A percentile compares a stretch with the other conserved stretches of the same genome.
phyloP scores from a whole-genome alignment of 2,888 invertebrate species.

The Pemphredon lugubris region DNA sequence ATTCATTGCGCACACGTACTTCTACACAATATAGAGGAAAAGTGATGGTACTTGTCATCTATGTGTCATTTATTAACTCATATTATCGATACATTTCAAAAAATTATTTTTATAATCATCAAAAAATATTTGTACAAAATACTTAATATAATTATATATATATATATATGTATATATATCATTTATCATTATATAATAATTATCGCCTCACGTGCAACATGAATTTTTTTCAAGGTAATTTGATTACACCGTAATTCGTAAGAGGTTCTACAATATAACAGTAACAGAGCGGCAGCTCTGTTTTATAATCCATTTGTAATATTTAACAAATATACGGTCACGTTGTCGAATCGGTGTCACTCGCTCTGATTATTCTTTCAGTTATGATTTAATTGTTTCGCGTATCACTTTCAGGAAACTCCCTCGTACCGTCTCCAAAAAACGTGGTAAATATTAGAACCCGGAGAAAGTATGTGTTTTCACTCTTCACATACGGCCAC shows the following conservation, averaged over 20 bases:
- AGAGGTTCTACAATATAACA: slow-evolving; percentile 51
- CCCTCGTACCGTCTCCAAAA: no score
- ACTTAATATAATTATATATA: slow-evolving; percentile 72
- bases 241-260: slow-evolving; percentile 60
- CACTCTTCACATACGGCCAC: no score
- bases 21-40: not conserved
- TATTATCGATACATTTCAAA: slow-evolving; percentile 63
- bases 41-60: slow-evolving; percentile 16
- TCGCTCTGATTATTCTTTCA: slow-evolving; percentile 17
- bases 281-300: slow-evolving; percentile 41
- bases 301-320: slow-evolving; percentile 53
- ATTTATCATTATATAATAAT: slow-evolving; percentile 62
- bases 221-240: slow-evolving; percentile 64
- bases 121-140: slow-evolving; percentile 78
- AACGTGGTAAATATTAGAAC: no score
- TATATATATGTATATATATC: no score
- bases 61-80: slow-evolving; percentile 64
- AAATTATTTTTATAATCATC: slow-evolving; percentile 69
- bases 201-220: slow-evolving; percentile 68
- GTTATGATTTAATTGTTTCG: no score
- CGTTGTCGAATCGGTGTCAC: slow-evolving; percentile 12
- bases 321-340: slow-evolving; percentile 45
- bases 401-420: no score
- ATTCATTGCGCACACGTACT: not conserved
- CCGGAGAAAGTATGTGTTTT: no score